Base-by-base conservation (phyloP, 64 coral and sea anemone genomes). In the Dendrophyllia cribrosa region DNA sequence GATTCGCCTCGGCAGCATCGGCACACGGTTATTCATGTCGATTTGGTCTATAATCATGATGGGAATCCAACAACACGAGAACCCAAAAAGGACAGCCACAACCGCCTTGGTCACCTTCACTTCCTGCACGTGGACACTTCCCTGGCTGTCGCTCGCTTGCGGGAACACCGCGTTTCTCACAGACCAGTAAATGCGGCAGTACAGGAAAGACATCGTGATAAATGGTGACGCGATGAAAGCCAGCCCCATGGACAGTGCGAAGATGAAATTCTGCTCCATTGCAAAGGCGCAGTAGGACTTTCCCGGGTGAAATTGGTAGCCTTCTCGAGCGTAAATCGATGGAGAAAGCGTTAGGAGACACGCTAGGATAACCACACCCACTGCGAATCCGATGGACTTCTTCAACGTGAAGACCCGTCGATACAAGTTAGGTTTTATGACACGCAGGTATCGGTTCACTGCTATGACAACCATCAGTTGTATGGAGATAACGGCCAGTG, bases 201-300 rank as follows among this genome's bases (percentile, higher is more conserved):
- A 75, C 44, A 75, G 44, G 16, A 15, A 75, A 2, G 72, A 49
- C 47, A 75, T 75, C 43, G 47, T 75, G 17, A 75, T 75, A n/a
- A 75, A 75, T 1, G 72, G 72, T 0, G 44, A 49, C 19, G 20
- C 47, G 45, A 75, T 75, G 17, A 75, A 75, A 1, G 44, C 72
- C 72, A 75, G 17, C 47, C 72, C 72, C 72, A 75, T 75, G 14
- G 15, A 75, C 17, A 75, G 72, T 9, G 72, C 72, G 5, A 75
- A 75, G 15, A 75, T 75, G 46, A 75, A 75, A 75, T 75, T 75
- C 72, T 75, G 44, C 7, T 75, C 72, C 72, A 75, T 75, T 13
- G 72, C 72, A 43, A 75, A 75, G 25, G 72, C 72, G 72, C 72
- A 75, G 45, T 51, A 75, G 4, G 45, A 43, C 47, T 75, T 75